These are phyloP conservation scores for Saxicola maurus DNA, from an alignment of 2,797 vertebrate species.

Conservation along the genomic window DNA sequence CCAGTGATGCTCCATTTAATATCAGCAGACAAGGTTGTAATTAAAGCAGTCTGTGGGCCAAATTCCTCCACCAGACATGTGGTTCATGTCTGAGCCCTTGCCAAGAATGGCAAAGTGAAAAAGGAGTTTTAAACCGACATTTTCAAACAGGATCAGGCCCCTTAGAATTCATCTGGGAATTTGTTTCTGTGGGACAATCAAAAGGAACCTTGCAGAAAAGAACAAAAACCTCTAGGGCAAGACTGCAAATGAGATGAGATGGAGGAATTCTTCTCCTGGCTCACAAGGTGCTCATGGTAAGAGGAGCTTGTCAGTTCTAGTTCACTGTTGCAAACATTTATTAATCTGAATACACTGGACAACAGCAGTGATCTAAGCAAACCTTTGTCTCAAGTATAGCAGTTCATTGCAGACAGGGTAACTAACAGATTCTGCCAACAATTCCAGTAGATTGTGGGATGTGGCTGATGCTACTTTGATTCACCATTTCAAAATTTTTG, in stretches of 20 bases:
- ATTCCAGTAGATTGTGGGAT: not conserved
- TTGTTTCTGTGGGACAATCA: not conserved
- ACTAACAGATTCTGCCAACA: not conserved
- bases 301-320: not conserved
- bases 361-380: not conserved
- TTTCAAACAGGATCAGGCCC: not conserved
- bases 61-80: conserved; percentile 28
- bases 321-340: not conserved
- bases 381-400: not conserved
- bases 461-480: not conserved
- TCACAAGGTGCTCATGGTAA: not conserved
- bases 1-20: not conserved
- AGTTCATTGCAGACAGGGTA: not conserved
- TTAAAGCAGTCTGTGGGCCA: conserved; percentile 50
- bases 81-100: conserved; percentile 29
- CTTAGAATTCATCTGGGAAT: not conserved
- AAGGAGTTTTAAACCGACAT: not conserved
- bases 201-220: not conserved
- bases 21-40: conserved; percentile 60
- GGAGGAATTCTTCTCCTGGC: not conserved
- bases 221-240: not conserved
- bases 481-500: not conserved
- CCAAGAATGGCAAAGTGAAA: conserved; percentile 2
- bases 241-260: not conserved
- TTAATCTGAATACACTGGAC: not conserved